phyloP scores from a whole-genome alignment of 2,888 invertebrate species.

The Orthosia cruda region DNA sequence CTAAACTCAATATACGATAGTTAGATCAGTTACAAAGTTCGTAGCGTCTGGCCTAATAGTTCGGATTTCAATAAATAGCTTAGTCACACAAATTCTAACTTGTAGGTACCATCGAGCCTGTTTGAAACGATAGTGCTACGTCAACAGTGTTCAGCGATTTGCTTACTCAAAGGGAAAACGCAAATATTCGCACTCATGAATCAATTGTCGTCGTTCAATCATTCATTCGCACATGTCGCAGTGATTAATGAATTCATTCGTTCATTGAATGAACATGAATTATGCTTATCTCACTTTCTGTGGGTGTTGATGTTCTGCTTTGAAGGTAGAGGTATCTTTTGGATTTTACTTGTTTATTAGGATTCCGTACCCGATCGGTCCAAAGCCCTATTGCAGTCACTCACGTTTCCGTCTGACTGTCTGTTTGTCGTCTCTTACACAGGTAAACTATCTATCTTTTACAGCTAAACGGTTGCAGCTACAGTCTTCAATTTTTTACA shows the following conservation, averaged over 20 bases:
- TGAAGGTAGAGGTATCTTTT: background rate
- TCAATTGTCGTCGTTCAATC: constrained; percentile 53
- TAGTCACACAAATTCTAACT: background rate
- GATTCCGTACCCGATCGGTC: no score
- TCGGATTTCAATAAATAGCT: background rate
- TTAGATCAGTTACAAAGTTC: background rate
- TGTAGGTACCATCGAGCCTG: background rate
- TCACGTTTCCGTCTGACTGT: no score
- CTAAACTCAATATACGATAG: no score
- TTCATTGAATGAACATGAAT: constrained; percentile 30
- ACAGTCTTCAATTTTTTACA: no score
- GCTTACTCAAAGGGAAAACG: constrained; percentile 37
- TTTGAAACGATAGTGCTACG: constrained; percentile 18
- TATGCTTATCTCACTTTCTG: background rate
- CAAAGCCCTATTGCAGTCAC: no score
- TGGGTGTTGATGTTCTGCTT: background rate
- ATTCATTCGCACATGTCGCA: constrained; percentile 48
- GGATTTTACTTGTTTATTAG: no score
- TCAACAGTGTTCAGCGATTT: constrained; percentile 24
- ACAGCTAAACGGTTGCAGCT: no score
- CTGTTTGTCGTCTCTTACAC: no score
- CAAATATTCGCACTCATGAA: constrained; percentile 48
- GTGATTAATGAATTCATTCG: constrained; percentile 49
- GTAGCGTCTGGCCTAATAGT: background rate
- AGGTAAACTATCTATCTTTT: no score